Base-by-base conservation (phyloP, 2,797 vertebrate species). In the Arnoldichthys spilopterus region DNA sequence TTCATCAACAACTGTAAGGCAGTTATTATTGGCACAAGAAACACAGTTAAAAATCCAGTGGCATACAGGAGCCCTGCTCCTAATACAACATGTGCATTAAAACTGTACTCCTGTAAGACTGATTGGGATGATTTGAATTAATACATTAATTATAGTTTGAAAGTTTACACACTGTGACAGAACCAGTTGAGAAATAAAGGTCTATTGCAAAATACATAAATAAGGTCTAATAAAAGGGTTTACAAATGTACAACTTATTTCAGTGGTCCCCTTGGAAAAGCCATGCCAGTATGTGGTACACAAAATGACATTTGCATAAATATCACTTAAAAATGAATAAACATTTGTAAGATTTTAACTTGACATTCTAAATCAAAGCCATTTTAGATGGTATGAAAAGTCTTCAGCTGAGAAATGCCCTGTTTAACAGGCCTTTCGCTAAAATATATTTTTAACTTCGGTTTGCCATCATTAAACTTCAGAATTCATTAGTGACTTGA, bases 1-100 rank as follows among this genome's bases (percentile, higher is more conserved):
- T 64, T 67, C 9, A 34, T n/a, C 24, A 69, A 22, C 32, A 72
- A 37, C 9, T 75, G 30, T 86, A 87, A 88, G 79, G 76, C 76
- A 43, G 76, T 86, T 56, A 79, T 79, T 70, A 81, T 90, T 92
- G 91, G 92, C 91, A 92, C 87, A 83, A 77, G 51, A 79, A 64
- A 34, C 11, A 28, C 37, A 62, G 26, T 71, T n/a, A 76, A 30
- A 66, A 54, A n/a, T 53, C 45, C 49, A 45, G 40, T 24, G 34
- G 45, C 47, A 34, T 49, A 18, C 26, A 24, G 28, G 24, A 72
- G 28, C 34, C 15, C 5, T 15, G 67, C 28, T 70, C 9, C 26
- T n/a, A 53, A 53, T 53, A 69, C 43, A 45, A 43, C 22, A 30
- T 18, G 30, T 51, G 18, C 26, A 22, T 22, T 32, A 66, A 51